These are phyloP conservation scores for Glossosoma conforme DNA, from an alignment of 1,140 invertebrate genomes.

Conservation along the genomic window DNA sequence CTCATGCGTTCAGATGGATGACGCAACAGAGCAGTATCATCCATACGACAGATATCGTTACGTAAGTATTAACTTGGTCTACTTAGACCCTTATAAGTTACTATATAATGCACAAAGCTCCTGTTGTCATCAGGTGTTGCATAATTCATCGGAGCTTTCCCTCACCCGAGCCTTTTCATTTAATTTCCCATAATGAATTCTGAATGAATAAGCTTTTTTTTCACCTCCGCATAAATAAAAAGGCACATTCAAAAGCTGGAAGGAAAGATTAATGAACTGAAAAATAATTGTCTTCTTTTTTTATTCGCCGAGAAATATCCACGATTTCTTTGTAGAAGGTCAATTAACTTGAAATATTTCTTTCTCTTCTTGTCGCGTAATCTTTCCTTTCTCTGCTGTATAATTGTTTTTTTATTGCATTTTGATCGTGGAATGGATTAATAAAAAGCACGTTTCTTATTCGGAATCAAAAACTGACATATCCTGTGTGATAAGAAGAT, in stretches of 20 bases:
- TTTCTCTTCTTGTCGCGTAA: too few species aligned
- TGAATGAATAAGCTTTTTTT: slow-evolving; percentile 17
- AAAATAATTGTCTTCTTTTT: slow-evolving; percentile 17
- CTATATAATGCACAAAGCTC: not conserved
- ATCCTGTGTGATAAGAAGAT: too few species aligned
- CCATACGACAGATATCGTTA: slow-evolving; percentile 22
- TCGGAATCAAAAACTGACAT: too few species aligned
- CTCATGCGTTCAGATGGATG: slow-evolving; percentile 21
- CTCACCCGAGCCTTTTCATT: not conserved
- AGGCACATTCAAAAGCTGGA: slow-evolving; percentile 5
- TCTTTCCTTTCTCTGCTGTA: too few species aligned
- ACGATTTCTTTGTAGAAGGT: too few species aligned
- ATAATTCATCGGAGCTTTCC: slow-evolving; percentile 15
- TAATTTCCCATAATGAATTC: slow-evolving; percentile 22
- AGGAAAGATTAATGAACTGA: slow-evolving; percentile 24
- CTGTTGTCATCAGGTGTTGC: slow-evolving; percentile 16
- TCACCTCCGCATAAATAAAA: not conserved
- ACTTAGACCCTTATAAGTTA: too few species aligned
- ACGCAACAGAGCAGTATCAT: too few species aligned
- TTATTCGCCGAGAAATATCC: too few species aligned
- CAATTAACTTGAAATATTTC: too few species aligned
- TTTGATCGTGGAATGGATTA: too few species aligned
- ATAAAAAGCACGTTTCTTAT: too few species aligned
- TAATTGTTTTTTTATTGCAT: too few species aligned
- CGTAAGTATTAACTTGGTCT: slow-evolving; percentile 24